phyloP scores from a whole-genome alignment of 1,140 invertebrate genomes.

The Metaphire vulgaris region DNA sequence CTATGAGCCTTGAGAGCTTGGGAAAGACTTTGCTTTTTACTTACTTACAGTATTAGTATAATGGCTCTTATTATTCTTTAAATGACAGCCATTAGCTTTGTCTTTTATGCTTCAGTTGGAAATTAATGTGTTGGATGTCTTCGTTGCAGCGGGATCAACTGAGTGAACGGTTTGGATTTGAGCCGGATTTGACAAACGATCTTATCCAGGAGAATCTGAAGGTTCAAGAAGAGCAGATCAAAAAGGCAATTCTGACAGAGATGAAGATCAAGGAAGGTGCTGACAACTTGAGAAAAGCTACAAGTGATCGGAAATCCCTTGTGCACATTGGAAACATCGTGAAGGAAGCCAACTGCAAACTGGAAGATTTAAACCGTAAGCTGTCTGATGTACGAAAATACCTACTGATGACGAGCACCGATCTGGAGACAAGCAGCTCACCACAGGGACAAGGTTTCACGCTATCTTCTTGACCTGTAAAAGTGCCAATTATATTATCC shows the following conservation, averaged over 20 bases:
- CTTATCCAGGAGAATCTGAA: conserved; percentile 76
- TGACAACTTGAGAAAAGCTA: conserved; percentile 78
- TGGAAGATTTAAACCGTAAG: conserved; percentile 81
- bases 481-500: no score
- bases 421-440: conserved; percentile 40
- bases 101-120: no score
- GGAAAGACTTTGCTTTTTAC: no score
- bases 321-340: conserved; percentile 78
- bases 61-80: no score
- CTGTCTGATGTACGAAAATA: conserved; percentile 88
- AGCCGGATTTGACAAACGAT: conserved; percentile 62
- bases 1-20: no score
- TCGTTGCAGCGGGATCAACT: neutral
- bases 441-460: no score
- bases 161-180: conserved; percentile 74
- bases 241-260: conserved; percentile 88
- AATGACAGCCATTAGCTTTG: no score
- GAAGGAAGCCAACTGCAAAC: conserved; percentile 84
- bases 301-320: conserved; percentile 67
- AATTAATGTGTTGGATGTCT: no score
- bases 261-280: conserved; percentile 65
- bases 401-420: conserved; percentile 66
- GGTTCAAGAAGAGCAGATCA: conserved; percentile 85
- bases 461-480: no score
- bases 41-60: no score